Base-by-base conservation (phyloP, 2,113 vertebrate species). In the Syngnathoides biaculeatus region DNA sequence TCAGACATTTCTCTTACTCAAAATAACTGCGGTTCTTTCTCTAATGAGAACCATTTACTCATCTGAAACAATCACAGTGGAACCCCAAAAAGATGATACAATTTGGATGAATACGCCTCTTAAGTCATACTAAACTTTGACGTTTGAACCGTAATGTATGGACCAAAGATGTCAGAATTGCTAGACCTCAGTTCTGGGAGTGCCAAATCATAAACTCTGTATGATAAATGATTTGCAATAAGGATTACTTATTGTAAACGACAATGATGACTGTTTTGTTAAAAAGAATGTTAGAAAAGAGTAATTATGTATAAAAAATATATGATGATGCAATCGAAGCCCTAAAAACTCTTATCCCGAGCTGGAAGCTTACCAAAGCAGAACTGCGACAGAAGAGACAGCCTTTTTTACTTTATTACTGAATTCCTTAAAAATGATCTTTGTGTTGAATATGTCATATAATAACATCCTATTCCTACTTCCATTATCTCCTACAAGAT, bases 1-100 rank as follows among this genome's bases (percentile, higher is more conserved):
- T n/a, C 38, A 57, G 27, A 42, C 15, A 40, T 26, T 63, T 52
- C 56, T 76, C 63, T 67, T 76, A 48, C 68, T 75, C 39, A 15
- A 43, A 43, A 70, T 71, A 13, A 45, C 27, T 55, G 52, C 39
- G n/a, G 38, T 65, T 61, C 42, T 61, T 26, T 60, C 27, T 4
- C 13, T 52, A 63, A 55, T 72, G 13, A 17, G 24, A 38, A 20
- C 0, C 11, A n/a, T 38, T 5, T 57, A n/a, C 9, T 35, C 9
- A 11, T 39, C 30, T 39, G 27, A 59, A 38, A 59, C 17, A 22
- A 52, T 8, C 10, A 52, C 40, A 42, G 9, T n/a, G 20, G 9
- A 52, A 52, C 48, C 48, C 22, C 48, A 22, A 52, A n/a, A 10
- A 3, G n/a, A 2, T n/a, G 20, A n/a, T 19, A 48, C 45, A 48